Base-by-base conservation (phyloP, 2,797 vertebrate species). In the Thaleichthys pacificus region DNA sequence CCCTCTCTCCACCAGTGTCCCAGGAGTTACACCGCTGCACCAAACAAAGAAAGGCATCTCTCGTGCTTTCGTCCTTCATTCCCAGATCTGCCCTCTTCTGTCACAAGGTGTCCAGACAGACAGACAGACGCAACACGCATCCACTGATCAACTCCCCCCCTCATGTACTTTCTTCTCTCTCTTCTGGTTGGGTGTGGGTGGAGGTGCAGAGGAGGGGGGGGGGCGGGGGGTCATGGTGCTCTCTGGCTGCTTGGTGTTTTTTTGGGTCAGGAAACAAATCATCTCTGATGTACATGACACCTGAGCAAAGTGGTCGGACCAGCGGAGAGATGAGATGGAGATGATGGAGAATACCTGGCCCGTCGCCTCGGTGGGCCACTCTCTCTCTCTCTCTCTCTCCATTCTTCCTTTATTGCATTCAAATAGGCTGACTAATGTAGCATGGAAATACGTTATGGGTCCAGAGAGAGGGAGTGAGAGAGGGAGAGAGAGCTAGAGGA, bases 251-350 rank as follows among this genome's bases (percentile, higher is more conserved):
- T 42, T 92, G 88, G 91, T 96, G 95, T 97, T 97, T 96, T 95
- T 98, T 97, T 97, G 95, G 95, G 95, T 97, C 96, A 96, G 93
- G 93, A 96, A 94, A 94, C 92, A 93, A 94, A 95, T 96, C 94
- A 96, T 97, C 94, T 95, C 95, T 96, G 95, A 96, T 95, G 94
- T 95, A 93, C 92, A 95, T 95, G 96, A 97, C 96, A 96, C 95
- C 92, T 93, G 77, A 94, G 94, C 94, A 95, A 95, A 96, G 95
- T 96, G 93, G 93, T 94, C 94, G 93, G 95, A 95, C 95, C 88
- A 85, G 80, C 83, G 61, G 92, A 93, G 94, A 95, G 94, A 95
- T 95, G 96, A 95, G 95, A 93, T 92, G 94, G 91, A 95, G 93
- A 95, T 97, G 97, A 98, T 96, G 95, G 94, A 96, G 94, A 95